Evolutionary conservation across 2,797 vertebrate genomes (phyloP).

Genomic region (Buphagus erythrorhynchus): DNA sequence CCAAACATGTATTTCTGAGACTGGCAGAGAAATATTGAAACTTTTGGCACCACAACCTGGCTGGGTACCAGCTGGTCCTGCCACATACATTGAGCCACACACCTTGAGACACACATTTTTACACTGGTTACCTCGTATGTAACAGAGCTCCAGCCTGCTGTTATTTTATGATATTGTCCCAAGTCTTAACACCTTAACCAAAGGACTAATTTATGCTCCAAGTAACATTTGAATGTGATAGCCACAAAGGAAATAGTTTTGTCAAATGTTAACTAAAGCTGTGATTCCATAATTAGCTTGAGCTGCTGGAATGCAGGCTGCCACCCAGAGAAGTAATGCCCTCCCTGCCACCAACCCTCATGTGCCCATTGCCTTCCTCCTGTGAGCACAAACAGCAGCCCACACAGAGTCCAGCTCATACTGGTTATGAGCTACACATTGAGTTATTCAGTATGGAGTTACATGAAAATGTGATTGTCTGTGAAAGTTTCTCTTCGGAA

Average conservation of each 20-base stretch:
- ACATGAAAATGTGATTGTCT: neutral
- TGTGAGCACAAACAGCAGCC: neutral
- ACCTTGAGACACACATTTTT: neutral
- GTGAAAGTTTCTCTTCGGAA: neutral
- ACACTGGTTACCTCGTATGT: accelerated
- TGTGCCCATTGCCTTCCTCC: neutral
- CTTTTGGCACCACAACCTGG: neutral
- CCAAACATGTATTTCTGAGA: neutral
- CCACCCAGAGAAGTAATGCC: neutral
- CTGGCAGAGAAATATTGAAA: neutral
- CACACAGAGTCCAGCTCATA: neutral
- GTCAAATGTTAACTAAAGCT: neutral
- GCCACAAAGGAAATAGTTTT: neutral
- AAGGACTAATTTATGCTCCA: neutral
- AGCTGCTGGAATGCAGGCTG: neutral
- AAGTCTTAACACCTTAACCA: neutral
- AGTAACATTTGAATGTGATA: neutral
- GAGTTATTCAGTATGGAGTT: neutral
- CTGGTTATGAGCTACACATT: neutral
- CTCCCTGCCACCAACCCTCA: neutral
- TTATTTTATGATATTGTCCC: neutral
- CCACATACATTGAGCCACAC: neutral
- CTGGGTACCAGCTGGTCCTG: neutral
- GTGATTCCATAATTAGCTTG: neutral
- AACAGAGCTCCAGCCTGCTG: neutral